Base-by-base conservation (phyloP, 2,888 invertebrate species). In the Polymixis lichenea region DNA sequence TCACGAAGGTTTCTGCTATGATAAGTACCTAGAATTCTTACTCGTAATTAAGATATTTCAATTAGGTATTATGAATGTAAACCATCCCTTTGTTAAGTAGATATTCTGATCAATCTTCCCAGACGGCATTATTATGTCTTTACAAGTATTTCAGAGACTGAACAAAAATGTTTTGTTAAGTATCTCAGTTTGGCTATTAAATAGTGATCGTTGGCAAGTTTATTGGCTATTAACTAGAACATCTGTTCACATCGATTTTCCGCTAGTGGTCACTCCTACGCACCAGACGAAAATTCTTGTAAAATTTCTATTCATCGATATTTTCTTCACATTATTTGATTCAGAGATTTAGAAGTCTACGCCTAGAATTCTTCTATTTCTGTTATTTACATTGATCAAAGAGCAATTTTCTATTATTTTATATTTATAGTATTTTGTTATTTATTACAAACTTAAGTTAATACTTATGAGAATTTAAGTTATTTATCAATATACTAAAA, bases 221-320 rank as follows among this genome's bases (percentile, higher is more conserved):
- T 85, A 83, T 73, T 53, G 22, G 11, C 77, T 46, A 85, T 85
- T 77, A 77, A 70, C 60, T 22, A 15, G 6, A 82, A 71, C 83
- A 82, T 82, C 83, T 83, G 83, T 68, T 85, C 82, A 1, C 61
- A 66, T 82, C 56, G 82, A 77, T 71, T 64, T 62, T 60, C 53
- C 32, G 68, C 2, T 46, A 51, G 13, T 17, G 58, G 4, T n/a
- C 65, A 80, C 56, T 72, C 46, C 68, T 61, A 76, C 85, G 85
- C 60, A 75, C 1, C 15, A 64, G 49, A 67, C 60, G 32, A 68
- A 65, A 17, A 25, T 68, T 60, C 70, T 55, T n/a, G 32, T 15
- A 60, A 19, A 51, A 51, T 51, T n/a, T 51, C 4, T 66, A 60
- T 53, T 46, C 64, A 32, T 61, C 19, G 28, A 9, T n/a, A 53